These are phyloP conservation scores for Chunga burmeisteri DNA, from an alignment of 2,113 vertebrate genomes.

Conservation along the genomic window DNA sequence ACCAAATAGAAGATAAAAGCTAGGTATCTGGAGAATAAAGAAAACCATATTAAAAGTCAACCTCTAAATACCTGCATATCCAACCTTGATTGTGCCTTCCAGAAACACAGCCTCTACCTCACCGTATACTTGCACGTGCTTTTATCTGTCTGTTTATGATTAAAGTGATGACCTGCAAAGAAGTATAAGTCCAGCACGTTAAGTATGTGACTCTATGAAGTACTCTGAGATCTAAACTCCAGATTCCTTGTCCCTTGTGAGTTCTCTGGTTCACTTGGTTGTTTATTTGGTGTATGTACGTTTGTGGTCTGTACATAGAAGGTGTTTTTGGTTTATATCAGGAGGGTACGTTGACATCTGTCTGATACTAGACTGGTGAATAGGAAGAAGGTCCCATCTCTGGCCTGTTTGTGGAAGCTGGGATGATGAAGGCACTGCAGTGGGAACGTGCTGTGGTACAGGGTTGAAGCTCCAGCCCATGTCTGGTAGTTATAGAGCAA, in stretches of 20 bases:
- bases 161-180: slow-evolving; percentile 17
- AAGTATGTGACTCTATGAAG: slow-evolving; percentile 3
- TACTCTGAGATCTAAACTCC: not conserved
- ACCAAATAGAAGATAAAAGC: not conserved
- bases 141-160: slow-evolving; percentile 13
- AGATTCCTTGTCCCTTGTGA: slow-evolving; percentile 26
- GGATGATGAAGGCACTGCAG: slow-evolving; percentile 68
- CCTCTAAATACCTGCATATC: not conserved
- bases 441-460: slow-evolving; percentile 58
- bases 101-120: slow-evolving; percentile 4
- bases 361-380: slow-evolving; percentile 67
- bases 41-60: not conserved
- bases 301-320: slow-evolving; percentile 62
- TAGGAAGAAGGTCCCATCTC: slow-evolving; percentile 68
- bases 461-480: slow-evolving; percentile 69
- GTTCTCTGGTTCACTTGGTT: not conserved
- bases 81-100: slow-evolving; percentile 32
- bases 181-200: not conserved
- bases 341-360: slow-evolving; percentile 64
- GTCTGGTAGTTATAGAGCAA: slow-evolving; percentile 67
- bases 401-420: slow-evolving; percentile 66
- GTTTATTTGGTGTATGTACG: slow-evolving; percentile 46
- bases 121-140: not conserved
- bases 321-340: slow-evolving; percentile 68
- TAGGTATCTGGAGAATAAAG: not conserved